A percentile compares a stretch with the other conserved stretches of the same genome.
phyloP scores from a whole-genome alignment of 2,797 vertebrate genomes.

The Adelosebastes latens region DNA sequence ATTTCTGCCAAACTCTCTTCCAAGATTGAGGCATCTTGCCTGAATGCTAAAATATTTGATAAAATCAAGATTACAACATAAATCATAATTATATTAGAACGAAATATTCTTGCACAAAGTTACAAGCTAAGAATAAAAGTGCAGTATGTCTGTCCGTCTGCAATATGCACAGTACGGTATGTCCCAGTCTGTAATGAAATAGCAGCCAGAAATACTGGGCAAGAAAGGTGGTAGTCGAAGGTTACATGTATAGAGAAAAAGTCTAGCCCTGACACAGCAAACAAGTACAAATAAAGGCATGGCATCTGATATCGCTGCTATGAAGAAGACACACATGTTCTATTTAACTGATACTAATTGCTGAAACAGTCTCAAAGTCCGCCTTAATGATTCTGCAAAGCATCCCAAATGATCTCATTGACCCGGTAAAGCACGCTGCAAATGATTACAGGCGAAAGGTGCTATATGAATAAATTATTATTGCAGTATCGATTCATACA shows the following conservation, averaged over 20 bases:
- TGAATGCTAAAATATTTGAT: neutral
- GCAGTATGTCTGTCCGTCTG: neutral
- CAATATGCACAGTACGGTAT: neutral
- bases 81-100: neutral
- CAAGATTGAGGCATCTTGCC: neutral
- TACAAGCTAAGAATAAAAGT: neutral
- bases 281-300: neutral
- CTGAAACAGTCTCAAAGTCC: neutral
- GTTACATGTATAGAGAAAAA: neutral
- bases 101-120: neutral
- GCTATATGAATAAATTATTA: neutral
- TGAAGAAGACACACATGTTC: neutral
- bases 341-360: neutral
- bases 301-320: neutral
- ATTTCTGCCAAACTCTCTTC: neutral
- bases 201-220: neutral
- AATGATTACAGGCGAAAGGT: neutral
- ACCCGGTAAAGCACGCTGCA: no score
- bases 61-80: neutral
- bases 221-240: neutral
- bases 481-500: neutral
- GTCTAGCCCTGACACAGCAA: neutral
- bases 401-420: neutral
- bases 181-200: neutral
- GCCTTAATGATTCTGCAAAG: neutral